Evolutionary conservation across 2,113 vertebrate genomes (phyloP).

Genomic region (Pseudopipra pipra): DNA sequence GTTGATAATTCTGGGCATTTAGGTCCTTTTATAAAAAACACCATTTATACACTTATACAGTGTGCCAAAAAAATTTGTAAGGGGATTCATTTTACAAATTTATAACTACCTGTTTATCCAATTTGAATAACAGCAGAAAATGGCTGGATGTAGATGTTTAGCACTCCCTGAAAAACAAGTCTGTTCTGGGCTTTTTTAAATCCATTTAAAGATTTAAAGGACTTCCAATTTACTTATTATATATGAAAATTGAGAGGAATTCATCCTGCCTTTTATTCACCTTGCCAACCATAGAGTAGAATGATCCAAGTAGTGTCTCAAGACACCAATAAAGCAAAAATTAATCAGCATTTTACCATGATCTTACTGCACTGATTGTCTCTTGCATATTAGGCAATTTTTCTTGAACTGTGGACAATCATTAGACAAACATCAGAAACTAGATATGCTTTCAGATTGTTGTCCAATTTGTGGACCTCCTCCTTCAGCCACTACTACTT

Average conservation of each 20-base stretch:
- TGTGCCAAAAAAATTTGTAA: neutral
- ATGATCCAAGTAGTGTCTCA: neutral
- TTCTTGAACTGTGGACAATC: neutral
- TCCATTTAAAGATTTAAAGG: neutral
- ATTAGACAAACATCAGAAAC: neutral
- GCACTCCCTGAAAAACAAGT: neutral
- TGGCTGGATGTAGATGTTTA: neutral
- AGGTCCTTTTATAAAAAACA: neutral
- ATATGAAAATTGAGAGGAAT: neutral
- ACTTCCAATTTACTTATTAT: neutral
- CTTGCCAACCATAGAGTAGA: neutral
- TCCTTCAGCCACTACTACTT: neutral
- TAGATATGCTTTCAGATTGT: neutral
- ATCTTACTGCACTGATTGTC: neutral
- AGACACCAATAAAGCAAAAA: neutral
- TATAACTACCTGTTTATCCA: neutral
- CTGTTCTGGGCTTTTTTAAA: neutral
- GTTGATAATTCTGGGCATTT: neutral
- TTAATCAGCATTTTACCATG: neutral
- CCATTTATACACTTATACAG: neutral
- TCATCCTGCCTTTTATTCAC: neutral
- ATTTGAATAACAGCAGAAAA: neutral
- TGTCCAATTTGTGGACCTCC: neutral
- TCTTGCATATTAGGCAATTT: neutral
- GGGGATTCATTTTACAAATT: neutral